phyloP scores from a whole-genome alignment of 2,888 invertebrate species.

The Eristalis arbustorum region DNA sequence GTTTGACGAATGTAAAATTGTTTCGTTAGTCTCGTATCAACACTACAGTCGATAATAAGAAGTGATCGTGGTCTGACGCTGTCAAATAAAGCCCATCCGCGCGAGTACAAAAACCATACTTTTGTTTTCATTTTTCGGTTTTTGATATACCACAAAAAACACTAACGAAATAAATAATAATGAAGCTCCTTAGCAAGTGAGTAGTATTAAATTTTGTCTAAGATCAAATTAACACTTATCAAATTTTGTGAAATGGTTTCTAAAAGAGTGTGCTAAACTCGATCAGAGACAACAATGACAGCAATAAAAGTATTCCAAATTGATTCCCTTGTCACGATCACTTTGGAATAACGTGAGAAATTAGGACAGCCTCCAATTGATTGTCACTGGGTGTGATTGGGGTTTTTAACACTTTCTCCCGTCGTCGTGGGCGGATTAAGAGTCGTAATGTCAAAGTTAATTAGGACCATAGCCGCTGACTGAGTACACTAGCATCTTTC shows the following conservation, averaged over 20 bases:
- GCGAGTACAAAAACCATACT: slow-evolving; percentile 27
- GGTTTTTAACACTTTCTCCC: slow-evolving; percentile 13
- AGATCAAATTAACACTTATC: slow-evolving; percentile 1
- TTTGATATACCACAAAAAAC: background rate
- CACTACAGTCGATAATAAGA: slow-evolving; percentile 74
- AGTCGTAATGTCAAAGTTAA: slow-evolving; percentile 41
- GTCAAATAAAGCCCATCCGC: slow-evolving; percentile 70
- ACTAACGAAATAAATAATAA: slow-evolving; percentile 20
- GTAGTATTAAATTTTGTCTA: slow-evolving; percentile 33
- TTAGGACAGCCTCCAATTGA: slow-evolving; percentile 25
- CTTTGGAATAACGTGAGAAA: background rate
- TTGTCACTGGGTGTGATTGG: background rate
- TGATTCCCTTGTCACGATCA: background rate
- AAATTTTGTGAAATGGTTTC: slow-evolving; percentile 17
- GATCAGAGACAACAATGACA: background rate
- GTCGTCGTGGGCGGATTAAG: background rate
- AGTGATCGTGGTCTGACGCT: slow-evolving; percentile 75
- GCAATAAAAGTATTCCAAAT: background rate
- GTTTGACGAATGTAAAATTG: slow-evolving; percentile 70
- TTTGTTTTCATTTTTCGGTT: slow-evolving; percentile 42
- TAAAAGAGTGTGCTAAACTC: slow-evolving; percentile 26
- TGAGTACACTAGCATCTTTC: slow-evolving; percentile 37
- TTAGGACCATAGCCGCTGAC: slow-evolving; percentile 7
- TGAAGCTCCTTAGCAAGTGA: slow-evolving; percentile 67
- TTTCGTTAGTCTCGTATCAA: slow-evolving; percentile 71